phyloP scores from a whole-genome alignment of 92 coral and sea anemone genomes.

The Siderastrea radians region DNA sequence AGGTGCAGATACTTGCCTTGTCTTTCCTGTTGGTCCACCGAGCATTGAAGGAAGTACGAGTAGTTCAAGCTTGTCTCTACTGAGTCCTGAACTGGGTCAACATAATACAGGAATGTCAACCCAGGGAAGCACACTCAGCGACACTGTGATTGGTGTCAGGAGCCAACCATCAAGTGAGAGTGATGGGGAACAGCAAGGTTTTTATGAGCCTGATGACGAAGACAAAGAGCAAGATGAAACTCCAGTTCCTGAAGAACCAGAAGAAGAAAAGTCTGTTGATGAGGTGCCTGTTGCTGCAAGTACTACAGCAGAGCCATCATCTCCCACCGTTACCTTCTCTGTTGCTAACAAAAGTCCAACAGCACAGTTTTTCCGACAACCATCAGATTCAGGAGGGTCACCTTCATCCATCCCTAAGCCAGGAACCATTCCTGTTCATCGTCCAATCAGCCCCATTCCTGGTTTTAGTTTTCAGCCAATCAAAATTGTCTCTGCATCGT shows the following conservation, averaged over 20 bases:
- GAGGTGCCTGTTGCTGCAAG: background rate
- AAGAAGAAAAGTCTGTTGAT: background rate
- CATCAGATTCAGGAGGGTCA: slow-evolving; percentile 44
- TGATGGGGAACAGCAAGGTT: slow-evolving; percentile 63
- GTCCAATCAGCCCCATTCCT: slow-evolving; percentile 69
- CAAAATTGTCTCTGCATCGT: slow-evolving; percentile 21
- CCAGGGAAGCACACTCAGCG: slow-evolving; percentile 64
- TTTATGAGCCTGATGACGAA: slow-evolving; percentile 65
- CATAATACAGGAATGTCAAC: slow-evolving; percentile 11
- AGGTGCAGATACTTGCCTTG: slow-evolving; percentile 80
- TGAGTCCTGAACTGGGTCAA: slow-evolving; percentile 8
- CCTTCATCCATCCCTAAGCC: slow-evolving; percentile 22
- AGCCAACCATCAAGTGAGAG: slow-evolving; percentile 35
- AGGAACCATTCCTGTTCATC: slow-evolving; percentile 15
- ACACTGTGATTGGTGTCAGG: slow-evolving; percentile 62
- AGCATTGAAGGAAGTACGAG: slow-evolving; percentile 20
- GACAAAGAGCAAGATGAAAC: slow-evolving; percentile 53
- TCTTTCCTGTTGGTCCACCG: slow-evolving; percentile 71
- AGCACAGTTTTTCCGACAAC: slow-evolving; percentile 41
- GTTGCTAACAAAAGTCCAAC: slow-evolving; percentile 52
- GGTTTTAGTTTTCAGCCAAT: slow-evolving; percentile 43
- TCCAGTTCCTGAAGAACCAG: slow-evolving; percentile 21
- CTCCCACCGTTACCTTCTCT: slow-evolving; percentile 44
- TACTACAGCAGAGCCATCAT: background rate
- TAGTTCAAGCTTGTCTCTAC: slow-evolving; percentile 13